Base-by-base conservation (phyloP, 2,113 vertebrate species). In the Notarius quadriscutis region DNA sequence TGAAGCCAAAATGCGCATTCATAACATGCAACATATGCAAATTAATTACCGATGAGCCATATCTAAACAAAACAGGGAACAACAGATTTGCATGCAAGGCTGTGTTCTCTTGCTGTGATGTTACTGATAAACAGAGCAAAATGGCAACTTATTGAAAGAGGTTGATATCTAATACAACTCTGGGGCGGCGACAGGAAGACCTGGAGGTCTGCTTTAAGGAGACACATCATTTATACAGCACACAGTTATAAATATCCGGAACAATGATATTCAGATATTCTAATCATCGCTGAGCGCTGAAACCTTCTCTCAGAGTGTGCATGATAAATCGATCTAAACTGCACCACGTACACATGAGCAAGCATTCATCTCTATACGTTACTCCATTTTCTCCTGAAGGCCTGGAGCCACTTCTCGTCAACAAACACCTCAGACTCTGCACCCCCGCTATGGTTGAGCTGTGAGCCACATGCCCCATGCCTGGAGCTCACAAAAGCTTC, bases 401-500 rank as follows among this genome's bases (percentile, higher is more conserved):
- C 62, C 79, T 22, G 18, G 51, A 81, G n/a, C n/a, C 22, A 80
- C 63, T n/a, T 78, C 50, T 78, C 7, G 27, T 34, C 27, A 12
- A 22, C 63, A 58, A 8, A 7, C 11, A 11, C 7, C 25, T 34
- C 53, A 14, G 15, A 58, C 60, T 17, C 15, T 8, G 10, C 18
- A 14, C 48, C 34, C 57, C 18, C 51, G 30, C 57, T 75, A 85
- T 63, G 77, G 85, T 81, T 69, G 78, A 87, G 93, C 90, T 91
- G 86, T 57, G 80, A 87, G 87, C 11, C 84, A 69, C 87, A 85
- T 84, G 85, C 88, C 88, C 58, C 87, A 75, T 83, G 60, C 89
- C 87, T 65, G n/a, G 78, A 86, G 63, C 74, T 63, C 91, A 94
- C 92, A 95, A 93, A 94, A 91, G 84, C 69, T 85, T 62, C 87